These are phyloP conservation scores for Micronisus gabar DNA, from an alignment of 2,113 vertebrate species.

Conservation along the genomic window DNA sequence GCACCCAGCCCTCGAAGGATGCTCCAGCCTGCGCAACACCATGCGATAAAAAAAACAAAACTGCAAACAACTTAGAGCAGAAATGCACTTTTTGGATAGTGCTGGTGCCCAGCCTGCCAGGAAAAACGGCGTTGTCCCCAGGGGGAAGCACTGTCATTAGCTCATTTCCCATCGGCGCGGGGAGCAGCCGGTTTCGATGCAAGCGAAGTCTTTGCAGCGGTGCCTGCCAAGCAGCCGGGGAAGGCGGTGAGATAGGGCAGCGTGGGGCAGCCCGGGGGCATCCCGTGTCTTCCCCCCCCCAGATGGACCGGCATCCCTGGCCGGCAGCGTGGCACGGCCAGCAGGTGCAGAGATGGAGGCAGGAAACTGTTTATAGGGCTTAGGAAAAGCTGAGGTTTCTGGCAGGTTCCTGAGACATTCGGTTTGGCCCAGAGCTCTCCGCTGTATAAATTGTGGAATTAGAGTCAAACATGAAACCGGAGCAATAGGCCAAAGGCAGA, in stretches of 20 bases:
- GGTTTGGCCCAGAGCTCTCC: neutral
- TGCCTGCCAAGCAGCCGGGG: neutral
- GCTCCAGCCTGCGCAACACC: fast-evolving
- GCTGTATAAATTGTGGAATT: conserved; percentile 47
- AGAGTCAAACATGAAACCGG: conserved; percentile 19
- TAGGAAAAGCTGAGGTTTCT: conserved; percentile 55
- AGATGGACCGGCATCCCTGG: neutral
- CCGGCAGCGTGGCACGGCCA: neutral
- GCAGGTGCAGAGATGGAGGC: conserved; percentile 37
- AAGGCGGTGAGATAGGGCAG: neutral
- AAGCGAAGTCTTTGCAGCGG: neutral
- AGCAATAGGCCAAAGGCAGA: conserved; percentile 33
- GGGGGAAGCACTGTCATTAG: neutral
- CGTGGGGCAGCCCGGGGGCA: neutral
- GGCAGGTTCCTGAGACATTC: neutral
- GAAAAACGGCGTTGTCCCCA: neutral
- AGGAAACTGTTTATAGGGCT: neutral
- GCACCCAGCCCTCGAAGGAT: neutral
- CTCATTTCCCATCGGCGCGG: neutral
- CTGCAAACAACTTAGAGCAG: neutral
- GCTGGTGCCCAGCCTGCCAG: neutral
- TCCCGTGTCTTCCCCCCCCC: neutral
- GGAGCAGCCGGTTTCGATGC: neutral
- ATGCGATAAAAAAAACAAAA: neutral
- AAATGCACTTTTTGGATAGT: neutral